Percentiles rank a stretch among this genome's conserved stretches.
phyloP scores from a whole-genome alignment of 2,113 vertebrate genomes.

The Ceratotherium simum region DNA sequence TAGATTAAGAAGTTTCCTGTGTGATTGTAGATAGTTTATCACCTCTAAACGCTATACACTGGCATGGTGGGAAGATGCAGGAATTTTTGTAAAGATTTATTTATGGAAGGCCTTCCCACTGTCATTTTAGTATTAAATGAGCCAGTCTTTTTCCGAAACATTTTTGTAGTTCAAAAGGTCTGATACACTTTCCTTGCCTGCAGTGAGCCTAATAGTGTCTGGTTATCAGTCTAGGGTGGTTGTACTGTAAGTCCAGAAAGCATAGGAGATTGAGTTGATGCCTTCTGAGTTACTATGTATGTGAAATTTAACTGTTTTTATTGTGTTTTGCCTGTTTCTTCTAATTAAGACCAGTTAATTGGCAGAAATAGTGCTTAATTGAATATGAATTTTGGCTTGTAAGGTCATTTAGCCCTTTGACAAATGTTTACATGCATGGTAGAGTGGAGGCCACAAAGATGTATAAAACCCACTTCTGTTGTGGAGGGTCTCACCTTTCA shows the following conservation, averaged over 20 bases:
- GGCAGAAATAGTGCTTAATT: not conserved
- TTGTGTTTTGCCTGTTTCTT: not conserved
- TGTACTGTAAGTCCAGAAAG: not conserved
- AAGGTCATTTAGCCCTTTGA: not conserved
- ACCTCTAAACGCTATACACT: not conserved
- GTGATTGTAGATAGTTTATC: conserved; percentile 7
- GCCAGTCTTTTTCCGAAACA: not conserved
- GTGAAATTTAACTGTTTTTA: not conserved
- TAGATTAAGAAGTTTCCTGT: not conserved
- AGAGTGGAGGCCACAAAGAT: not conserved
- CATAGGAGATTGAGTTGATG: not conserved
- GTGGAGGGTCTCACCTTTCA: not conserved
- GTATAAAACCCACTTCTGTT: not conserved
- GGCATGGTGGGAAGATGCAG: not conserved
- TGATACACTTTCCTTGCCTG: not conserved
- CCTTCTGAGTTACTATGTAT: not conserved
- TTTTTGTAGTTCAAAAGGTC: not conserved
- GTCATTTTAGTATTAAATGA: not conserved
- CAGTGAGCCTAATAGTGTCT: not conserved
- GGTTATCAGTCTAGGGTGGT: not conserved
- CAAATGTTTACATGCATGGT: not conserved
- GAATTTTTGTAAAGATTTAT: conserved; percentile 8
- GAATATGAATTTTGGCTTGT: not conserved
- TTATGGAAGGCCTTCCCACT: not conserved
- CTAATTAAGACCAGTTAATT: not conserved